A percentile compares a stretch with the other conserved stretches of the same genome.
These are phyloP conservation scores for Mormyrus proboscirostris DNA, from an alignment of 2,797 vertebrate species.

Conservation along the genomic window DNA sequence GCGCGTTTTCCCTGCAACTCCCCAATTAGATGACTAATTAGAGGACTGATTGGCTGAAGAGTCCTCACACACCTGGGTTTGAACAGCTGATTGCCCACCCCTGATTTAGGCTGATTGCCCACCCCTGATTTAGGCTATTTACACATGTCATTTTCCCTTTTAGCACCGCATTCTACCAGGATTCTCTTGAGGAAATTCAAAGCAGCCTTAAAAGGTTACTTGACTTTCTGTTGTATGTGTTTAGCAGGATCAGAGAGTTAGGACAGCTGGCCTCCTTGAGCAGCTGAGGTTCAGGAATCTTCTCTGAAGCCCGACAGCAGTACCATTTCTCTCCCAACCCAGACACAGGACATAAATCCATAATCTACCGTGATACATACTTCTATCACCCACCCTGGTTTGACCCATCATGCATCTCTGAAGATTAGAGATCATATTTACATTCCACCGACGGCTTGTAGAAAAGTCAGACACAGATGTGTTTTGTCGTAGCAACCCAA, in stretches of 20 bases:
- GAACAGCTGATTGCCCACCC: not conserved
- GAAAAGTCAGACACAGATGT: not conserved
- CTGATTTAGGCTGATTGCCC: not conserved
- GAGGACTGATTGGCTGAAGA: not conserved
- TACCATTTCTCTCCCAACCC: constrained; percentile 10
- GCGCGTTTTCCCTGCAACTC: not conserved
- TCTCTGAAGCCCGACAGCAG: not conserved
- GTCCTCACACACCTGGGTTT: not conserved
- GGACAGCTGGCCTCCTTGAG: not conserved
- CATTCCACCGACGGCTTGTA: not conserved
- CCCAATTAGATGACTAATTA: not conserved
- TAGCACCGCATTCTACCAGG: not conserved
- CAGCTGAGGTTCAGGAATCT: not conserved
- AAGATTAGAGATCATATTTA: not conserved
- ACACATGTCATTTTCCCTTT: constrained; percentile 14
- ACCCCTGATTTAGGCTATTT: not conserved
- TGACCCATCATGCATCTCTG: not conserved
- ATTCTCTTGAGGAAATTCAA: not conserved
- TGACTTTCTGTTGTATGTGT: not conserved
- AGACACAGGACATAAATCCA: constrained; percentile 11
- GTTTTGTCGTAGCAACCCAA: not conserved
- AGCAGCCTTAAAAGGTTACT: not conserved
- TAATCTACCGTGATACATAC: not conserved
- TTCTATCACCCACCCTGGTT: not conserved
- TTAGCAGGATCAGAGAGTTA: not conserved